Evolutionary conservation across 2,797 vertebrate species (phyloP), one percentile per base, ranked within the genome.

Genomic region (Enteromius anoplus): DNA sequence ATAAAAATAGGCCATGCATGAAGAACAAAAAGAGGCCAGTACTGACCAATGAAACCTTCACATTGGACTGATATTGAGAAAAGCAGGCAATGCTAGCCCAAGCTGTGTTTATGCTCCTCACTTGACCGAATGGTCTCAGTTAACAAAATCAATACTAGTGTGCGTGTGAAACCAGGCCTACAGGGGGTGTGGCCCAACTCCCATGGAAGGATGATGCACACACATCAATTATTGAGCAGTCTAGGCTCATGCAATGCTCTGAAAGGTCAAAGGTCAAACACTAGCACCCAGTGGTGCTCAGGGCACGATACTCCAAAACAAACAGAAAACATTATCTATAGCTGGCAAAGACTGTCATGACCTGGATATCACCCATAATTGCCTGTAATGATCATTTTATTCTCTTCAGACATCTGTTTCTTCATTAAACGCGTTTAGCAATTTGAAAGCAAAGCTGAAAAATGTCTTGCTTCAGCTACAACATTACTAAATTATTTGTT

Each of bases 141-240:
- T 94, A 93, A 93, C 94, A 95, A 94, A 95, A 95, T 95, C 94
- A 94, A 95, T 95, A 95, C 8, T 87, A 1, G 72, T 84, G 90
- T 87, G 77, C 90, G 90, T 92, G 92, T 92, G 91, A 90, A 91
- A 93, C 91, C 85, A 91, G 91, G 91, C 80, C 84, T 85, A 85
- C 78, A 82, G 85, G 84, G 84, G 86, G 86, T 87, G 87, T 84
- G 87, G 79, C 78, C 77, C 69, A 68, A 55, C 64, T 89, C 87
- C 88, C 82, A 79, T 60, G 75, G 70, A 65, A 85, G 86, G 84
- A 85, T 93, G 89, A 82, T 81, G 90, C 89, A 88, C 89, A 91
- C 87, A 79, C 92, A 94, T 95, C 86, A 93, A 94, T 95, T 94
- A 95, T 95, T 93, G 88, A 95, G 84, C 78, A 14, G 26, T 86